phyloP scores from a whole-genome alignment of 2,113 vertebrate species.

The Motacilla alba region DNA sequence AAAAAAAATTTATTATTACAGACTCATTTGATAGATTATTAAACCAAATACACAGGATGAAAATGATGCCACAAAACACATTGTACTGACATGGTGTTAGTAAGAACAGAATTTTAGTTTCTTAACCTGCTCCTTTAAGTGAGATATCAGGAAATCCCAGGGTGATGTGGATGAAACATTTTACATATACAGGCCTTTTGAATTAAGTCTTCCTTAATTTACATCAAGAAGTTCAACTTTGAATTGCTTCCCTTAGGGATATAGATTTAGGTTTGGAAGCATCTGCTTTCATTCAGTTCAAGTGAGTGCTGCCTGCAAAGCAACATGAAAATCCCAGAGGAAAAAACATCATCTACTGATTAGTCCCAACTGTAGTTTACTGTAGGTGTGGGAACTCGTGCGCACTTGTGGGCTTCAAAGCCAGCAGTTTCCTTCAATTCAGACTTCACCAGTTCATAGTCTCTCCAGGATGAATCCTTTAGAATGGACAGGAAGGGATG shows the following conservation, averaged over 20 bases:
- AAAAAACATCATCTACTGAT: not conserved
- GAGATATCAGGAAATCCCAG: not conserved
- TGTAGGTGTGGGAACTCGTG: not conserved
- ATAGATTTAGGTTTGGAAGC: not conserved
- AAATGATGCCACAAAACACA: not conserved
- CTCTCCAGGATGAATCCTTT: not conserved
- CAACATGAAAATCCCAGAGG: not conserved
- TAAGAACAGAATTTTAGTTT: not conserved
- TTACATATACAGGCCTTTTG: not conserved
- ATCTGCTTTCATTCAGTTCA: not conserved
- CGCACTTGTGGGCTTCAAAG: not conserved
- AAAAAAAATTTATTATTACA: not conserved
- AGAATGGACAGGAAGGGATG: not conserved
- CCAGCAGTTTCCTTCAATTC: not conserved
- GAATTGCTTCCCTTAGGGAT: not conserved
- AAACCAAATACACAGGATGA: not conserved
- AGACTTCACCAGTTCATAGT: not conserved
- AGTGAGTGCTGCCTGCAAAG: not conserved
- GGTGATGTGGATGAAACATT: not conserved
- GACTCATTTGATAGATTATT: not conserved
- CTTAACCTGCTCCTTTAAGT: not conserved
- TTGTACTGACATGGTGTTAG: not conserved
- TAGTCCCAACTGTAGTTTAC: not conserved
- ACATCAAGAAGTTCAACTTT: not conserved
- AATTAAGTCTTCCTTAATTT: slow-evolving; percentile 4